phyloP scores from a whole-genome alignment of 1,140 invertebrate species.

The Diorhabda carinulata region DNA sequence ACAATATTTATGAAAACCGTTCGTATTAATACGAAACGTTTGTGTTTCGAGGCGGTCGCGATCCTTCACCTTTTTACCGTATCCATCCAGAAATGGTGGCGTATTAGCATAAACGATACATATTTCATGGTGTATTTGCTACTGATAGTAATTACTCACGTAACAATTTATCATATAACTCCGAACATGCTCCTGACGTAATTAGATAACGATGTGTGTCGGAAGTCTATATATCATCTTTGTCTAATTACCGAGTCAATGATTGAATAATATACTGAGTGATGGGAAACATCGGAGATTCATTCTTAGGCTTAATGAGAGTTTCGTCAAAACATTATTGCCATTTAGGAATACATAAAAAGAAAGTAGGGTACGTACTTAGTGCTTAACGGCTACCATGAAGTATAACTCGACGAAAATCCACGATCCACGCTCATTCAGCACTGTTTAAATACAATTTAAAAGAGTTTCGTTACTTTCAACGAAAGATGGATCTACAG shows the following conservation, averaged over 20 bases:
- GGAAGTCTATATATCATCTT: constrained; percentile 19
- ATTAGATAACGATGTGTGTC: constrained; percentile 20
- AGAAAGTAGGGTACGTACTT: no score
- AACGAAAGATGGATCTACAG: no score
- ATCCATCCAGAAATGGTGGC: constrained; percentile 4
- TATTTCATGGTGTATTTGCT: constrained; percentile 18
- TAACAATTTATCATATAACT: constrained; percentile 17
- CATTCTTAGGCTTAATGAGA: no score
- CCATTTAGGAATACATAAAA: no score
- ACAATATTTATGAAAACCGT: no score
- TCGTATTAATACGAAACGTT: no score
- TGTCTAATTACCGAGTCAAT: constrained; percentile 14
- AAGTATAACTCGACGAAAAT: no score
- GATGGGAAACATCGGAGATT: not conserved
- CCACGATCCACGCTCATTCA: no score
- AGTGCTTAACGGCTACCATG: no score
- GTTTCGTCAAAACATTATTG: no score
- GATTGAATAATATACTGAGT: constrained; percentile 1
- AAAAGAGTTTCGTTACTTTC: no score
- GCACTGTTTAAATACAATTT: no score
- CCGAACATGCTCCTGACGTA: constrained; percentile 19
- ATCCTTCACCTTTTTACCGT: constrained; percentile 12
- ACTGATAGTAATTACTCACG: constrained; percentile 20
- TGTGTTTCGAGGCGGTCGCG: not conserved
- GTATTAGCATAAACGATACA: constrained; percentile 18